A percentile compares a stretch with the other conserved stretches of the same genome.
These are phyloP conservation scores for Pangasius larnaudii DNA, from an alignment of 2,797 vertebrate genomes.

Conservation along the genomic window DNA sequence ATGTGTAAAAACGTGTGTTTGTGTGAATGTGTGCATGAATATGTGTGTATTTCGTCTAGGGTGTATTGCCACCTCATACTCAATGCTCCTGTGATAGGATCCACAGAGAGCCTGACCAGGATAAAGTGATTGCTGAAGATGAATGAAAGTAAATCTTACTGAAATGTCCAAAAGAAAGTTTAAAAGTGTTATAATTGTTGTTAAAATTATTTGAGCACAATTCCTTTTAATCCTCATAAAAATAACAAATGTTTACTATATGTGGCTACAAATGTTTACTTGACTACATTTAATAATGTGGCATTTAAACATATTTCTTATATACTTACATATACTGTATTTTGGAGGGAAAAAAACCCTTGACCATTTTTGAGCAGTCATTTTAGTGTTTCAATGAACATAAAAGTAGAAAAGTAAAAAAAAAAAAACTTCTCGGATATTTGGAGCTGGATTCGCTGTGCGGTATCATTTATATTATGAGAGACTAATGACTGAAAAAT, in stretches of 20 bases:
- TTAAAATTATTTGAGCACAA: neutral
- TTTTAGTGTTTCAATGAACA: neutral
- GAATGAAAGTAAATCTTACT: neutral
- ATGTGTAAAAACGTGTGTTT: too few relatives aligned
- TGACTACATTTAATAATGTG: neutral
- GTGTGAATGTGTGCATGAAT: too few relatives aligned
- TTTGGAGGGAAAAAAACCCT: neutral
- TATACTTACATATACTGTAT: neutral
- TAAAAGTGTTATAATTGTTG: neutral
- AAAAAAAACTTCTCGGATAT: neutral
- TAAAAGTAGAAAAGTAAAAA: neutral
- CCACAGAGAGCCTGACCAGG: neutral
- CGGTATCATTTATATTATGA: constrained; percentile 3
- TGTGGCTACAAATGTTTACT: neutral
- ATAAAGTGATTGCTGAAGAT: neutral
- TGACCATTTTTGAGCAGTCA: neutral
- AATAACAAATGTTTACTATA: neutral
- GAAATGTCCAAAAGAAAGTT: neutral
- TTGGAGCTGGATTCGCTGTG: constrained; percentile 1
- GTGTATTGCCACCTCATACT: neutral
- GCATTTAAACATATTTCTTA: neutral
- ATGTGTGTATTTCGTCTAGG: too few relatives aligned
- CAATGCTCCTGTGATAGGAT: neutral
- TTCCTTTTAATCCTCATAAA: neutral
- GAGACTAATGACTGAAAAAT: constrained; percentile 22